Percentiles rank a stretch among this genome's conserved stretches.
phyloP scores from a whole-genome alignment of 2,888 invertebrate species.

The Flexamia atlantica region DNA sequence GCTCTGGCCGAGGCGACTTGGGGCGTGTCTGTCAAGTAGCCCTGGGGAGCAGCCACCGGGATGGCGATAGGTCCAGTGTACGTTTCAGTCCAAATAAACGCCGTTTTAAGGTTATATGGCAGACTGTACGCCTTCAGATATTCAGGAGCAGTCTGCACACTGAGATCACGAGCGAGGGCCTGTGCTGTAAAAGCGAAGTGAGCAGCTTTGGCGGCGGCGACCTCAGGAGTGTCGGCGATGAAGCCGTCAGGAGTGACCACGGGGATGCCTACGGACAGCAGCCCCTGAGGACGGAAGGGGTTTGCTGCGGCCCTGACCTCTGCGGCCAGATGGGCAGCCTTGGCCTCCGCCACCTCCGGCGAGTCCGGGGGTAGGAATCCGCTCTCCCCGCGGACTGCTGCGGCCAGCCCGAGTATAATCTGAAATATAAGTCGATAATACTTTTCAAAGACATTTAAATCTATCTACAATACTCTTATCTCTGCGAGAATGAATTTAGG shows the following conservation, averaged over 20 bases:
- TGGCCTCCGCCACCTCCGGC: not conserved
- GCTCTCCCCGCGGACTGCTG: not conserved
- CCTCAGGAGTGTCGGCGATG: slow-evolving; percentile 71
- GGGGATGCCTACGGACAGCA: not conserved
- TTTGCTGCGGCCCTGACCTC: not conserved
- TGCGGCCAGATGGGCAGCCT: not conserved
- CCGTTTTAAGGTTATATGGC: not conserved
- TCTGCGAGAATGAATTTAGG: too few relatives aligned
- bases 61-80: slow-evolving; percentile 47
- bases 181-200: slow-evolving; percentile 72
- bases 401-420: not conserved
- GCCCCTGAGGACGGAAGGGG: not conserved
- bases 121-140: not conserved
- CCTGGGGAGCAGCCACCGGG: slow-evolving; percentile 15
- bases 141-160: not conserved
- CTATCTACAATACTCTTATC: too few relatives aligned
- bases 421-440: not conserved
- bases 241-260: slow-evolving; percentile 9
- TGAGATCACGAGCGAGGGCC: not conserved
- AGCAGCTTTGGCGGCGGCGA: slow-evolving; percentile 72
- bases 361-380: not conserved
- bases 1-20: slow-evolving; percentile 10
- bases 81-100: not conserved
- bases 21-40: slow-evolving; percentile 38
- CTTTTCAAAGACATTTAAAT: too few relatives aligned